Percentiles rank a stretch among this genome's conserved stretches.
phyloP scores from a whole-genome alignment of 2,113 vertebrate species.

The Amazona guildingii region DNA sequence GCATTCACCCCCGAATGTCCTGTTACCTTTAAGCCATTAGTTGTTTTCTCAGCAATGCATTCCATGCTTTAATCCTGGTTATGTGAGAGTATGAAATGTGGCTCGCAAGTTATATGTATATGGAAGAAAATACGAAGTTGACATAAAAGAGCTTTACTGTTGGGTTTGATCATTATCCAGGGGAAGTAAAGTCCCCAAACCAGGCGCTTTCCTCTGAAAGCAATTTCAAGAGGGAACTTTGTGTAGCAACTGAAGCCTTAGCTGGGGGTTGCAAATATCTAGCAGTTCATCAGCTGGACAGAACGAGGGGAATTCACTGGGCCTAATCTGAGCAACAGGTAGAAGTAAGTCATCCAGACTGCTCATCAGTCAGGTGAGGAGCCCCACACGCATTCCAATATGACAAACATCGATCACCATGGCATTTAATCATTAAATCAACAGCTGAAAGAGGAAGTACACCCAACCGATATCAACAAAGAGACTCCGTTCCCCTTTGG shows the following conservation, averaged over 20 bases:
- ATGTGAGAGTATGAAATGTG: not conserved
- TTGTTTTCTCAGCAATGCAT: not conserved
- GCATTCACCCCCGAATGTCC: conserved; percentile 8
- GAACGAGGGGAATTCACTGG: accelerated
- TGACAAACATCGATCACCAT: not conserved
- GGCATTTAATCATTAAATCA: not conserved
- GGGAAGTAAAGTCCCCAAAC: not conserved
- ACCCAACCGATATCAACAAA: not conserved
- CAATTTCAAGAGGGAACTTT: not conserved
- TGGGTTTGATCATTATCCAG: not conserved
- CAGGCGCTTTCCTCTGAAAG: not conserved
- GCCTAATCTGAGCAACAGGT: not conserved
- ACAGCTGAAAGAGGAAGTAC: not conserved
- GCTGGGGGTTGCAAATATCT: not conserved
- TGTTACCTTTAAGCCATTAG: conserved; percentile 28
- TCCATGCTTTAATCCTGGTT: not conserved
- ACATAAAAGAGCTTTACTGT: not conserved
- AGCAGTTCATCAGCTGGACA: not conserved
- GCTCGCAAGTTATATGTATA: not conserved
- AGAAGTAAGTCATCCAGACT: not conserved
- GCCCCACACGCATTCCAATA: not conserved
- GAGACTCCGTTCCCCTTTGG: not conserved
- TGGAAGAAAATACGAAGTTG: not conserved
- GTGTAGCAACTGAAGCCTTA: not conserved
- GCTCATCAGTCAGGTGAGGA: not conserved